Conservation (phyloP, 1,140 invertebrate species). For the Phenacoccus solenopsis region DNA sequence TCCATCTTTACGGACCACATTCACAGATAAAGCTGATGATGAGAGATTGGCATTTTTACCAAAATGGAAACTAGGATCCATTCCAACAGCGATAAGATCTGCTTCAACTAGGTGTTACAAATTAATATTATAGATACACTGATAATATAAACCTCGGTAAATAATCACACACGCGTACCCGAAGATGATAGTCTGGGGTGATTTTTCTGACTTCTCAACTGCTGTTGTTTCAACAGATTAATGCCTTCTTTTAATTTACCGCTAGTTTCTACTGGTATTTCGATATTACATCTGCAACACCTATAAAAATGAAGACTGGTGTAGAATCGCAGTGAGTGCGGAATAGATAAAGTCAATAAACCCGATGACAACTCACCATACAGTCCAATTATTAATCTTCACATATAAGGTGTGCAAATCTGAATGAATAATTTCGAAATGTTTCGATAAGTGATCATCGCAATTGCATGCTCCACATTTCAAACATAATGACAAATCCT, state of each 20-base stretch:
- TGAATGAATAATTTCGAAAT: background rate
- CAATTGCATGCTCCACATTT: constrained; percentile 14
- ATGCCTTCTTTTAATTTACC: constrained; percentile 51
- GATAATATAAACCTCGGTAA: too few species aligned
- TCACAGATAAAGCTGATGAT: background rate
- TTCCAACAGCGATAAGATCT: too few species aligned
- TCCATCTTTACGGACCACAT: background rate
- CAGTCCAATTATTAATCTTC: constrained; percentile 16
- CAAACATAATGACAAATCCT: constrained; percentile 18
- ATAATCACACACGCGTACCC: background rate
- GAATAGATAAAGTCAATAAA: background rate
- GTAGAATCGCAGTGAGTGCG: background rate
- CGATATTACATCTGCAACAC: constrained; percentile 26
- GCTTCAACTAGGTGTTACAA: too few species aligned
- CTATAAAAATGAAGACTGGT: constrained; percentile 28
- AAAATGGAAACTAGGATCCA: background rate
- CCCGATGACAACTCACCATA: constrained; percentile 29
- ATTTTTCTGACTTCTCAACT: background rate
- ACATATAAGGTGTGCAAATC: constrained; percentile 8
- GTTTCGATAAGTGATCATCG: constrained; percentile 5
- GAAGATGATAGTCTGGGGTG: background rate
- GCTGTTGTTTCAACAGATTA: constrained; percentile 38
- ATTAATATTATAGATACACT: too few species aligned
- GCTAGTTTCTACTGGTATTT: constrained; percentile 29
- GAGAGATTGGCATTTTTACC: background rate